These are phyloP conservation scores for Acipenser oxyrinchus DNA, from an alignment of 2,797 vertebrate species.

Conservation along the genomic window DNA sequence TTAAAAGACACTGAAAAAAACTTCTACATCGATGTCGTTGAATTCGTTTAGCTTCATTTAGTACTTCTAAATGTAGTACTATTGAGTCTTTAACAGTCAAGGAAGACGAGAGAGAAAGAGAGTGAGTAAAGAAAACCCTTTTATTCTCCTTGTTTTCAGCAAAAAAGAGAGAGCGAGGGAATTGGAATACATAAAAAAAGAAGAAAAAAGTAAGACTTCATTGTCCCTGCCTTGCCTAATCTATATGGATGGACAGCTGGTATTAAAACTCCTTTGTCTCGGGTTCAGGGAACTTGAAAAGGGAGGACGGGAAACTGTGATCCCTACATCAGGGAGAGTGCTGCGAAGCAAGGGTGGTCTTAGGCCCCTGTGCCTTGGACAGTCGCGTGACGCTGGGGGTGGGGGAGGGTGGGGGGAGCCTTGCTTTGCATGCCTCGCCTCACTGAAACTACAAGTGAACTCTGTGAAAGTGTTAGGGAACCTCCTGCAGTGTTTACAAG, in stretches of 20 bases:
- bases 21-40: no score
- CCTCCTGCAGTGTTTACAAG: no score
- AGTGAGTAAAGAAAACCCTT: slow-evolving; percentile 12
- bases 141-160: slow-evolving; percentile 22
- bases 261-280: slow-evolving; percentile 92
- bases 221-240: neutral
- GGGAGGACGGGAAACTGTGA: slow-evolving; percentile 70
- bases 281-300: slow-evolving; percentile 97
- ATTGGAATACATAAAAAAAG: slow-evolving; percentile 34
- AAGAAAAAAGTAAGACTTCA: slow-evolving; percentile 19
- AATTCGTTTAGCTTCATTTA: no score
- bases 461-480: no score
- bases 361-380: slow-evolving; percentile 10
- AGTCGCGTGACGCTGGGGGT: slow-evolving; percentile 46
- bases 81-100: neutral
- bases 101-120: slow-evolving; percentile 14
- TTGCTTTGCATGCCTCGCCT: no score
- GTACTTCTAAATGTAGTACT: no score
- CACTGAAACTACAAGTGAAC: no score
- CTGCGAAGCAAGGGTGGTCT: slow-evolving; percentile 65
- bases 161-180: slow-evolving; percentile 23
- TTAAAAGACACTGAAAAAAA: no score
- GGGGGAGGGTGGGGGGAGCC: no score
- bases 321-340: slow-evolving; percentile 37
- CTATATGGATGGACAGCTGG: slow-evolving; percentile 69